Evolutionary conservation across 2,888 invertebrate species (phyloP), one percentile per base, ranked within the genome.

Genomic region (Ochropacha duplaris): DNA sequence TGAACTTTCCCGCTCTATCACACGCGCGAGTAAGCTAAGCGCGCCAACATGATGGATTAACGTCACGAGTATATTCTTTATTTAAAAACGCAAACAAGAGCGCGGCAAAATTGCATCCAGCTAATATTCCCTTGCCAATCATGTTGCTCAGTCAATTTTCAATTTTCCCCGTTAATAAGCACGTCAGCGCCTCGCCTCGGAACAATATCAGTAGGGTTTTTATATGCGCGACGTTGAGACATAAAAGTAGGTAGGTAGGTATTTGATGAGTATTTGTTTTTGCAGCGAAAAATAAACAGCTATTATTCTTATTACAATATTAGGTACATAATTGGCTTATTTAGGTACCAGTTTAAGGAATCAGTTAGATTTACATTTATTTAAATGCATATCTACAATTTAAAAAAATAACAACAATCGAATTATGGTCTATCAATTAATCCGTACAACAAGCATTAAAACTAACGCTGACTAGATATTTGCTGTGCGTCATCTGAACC

Each of bases 91-190:
- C 82, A 85, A 88, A 87, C 86, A 85, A 77, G 72, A 76, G 66
- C 72, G 76, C 72, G 78, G 83, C 75, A 83, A 87, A 83, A 87
- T 85, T 87, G 88, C 89, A 89, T 83, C 84, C 76, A 82, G 89
- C 87, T 88, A 90, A 91, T 90, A 90, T 89, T 88, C 86, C 86
- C 87, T 86, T 91, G 91, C 92, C 92, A 92, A 92, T 92, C 92
- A 92, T 84, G 84, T 79, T 79, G 76, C 79, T 82, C 83, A 88
- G 87, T 90, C 88, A 90, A 89, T 92, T 92, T 92, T 89, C 91
- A 90, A 90, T 91, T 90, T 91, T 83, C 88, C 80, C 86, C 77
- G 74, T 84, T 92, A 92, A 92, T 92, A 92, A 90, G 88, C 84
- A 82, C 87, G 91, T 89, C 92, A 89, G 71, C 79, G 65, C 71